These are phyloP conservation scores for Rhabditoides inermis DNA, from an alignment of 2,888 invertebrate species.

Conservation along the genomic window DNA sequence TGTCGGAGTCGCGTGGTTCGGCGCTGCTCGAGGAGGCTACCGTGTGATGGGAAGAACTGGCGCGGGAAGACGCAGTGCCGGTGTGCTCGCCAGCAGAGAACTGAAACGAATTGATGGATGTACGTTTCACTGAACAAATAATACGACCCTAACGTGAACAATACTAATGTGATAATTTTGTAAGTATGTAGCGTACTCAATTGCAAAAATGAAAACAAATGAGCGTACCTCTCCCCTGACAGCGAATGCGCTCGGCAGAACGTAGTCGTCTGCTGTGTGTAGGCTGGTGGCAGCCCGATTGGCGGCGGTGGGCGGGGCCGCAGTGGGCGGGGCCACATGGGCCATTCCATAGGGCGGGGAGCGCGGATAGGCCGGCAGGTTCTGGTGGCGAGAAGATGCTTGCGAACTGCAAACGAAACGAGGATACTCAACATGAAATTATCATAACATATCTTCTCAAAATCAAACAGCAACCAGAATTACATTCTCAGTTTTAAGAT, in stretches of 20 bases:
- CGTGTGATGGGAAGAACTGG: too few species aligned
- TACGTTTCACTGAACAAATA: too few species aligned
- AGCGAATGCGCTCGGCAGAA: slow-evolving; percentile 33
- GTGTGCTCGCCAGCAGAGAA: slow-evolving; percentile 21
- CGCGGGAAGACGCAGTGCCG: slow-evolving; percentile 23
- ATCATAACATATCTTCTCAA: too few species aligned
- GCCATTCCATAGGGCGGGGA: slow-evolving; percentile 32
- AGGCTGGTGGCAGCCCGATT: slow-evolving; percentile 22
- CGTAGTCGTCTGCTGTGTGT: slow-evolving; percentile 43
- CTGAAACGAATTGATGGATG: slow-evolving; percentile 15
- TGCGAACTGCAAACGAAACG: too few species aligned
- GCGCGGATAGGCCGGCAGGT: slow-evolving; percentile 31
- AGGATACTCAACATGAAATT: too few species aligned
- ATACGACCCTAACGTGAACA: too few species aligned
- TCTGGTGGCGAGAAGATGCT: slow-evolving; percentile 24
- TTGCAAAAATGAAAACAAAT: not conserved
- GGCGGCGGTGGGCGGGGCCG: not conserved
- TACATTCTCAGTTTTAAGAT: too few species aligned
- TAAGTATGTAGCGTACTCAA: too few species aligned
- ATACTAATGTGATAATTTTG: too few species aligned
- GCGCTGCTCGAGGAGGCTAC: too few species aligned
- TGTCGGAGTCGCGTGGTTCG: slow-evolving; percentile 25
- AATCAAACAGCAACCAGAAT: too few species aligned
- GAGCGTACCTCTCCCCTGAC: not conserved
- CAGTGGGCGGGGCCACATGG: slow-evolving; percentile 13